Evolutionary conservation across 2,888 invertebrate genomes (phyloP).

Genomic region (Adelognathus sp.): DNA sequence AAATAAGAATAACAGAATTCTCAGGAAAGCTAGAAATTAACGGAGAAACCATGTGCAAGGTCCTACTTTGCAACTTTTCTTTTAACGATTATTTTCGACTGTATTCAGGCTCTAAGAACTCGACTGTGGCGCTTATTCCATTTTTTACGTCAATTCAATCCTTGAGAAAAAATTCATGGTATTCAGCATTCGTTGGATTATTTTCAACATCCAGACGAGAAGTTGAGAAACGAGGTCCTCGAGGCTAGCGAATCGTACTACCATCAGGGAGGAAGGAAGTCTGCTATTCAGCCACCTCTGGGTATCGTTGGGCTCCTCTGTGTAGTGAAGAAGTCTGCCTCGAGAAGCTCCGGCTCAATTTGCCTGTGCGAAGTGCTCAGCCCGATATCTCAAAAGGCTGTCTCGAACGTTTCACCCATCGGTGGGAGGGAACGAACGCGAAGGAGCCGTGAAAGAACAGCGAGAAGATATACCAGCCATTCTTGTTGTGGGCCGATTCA

Average conservation of each 20-base stretch:
- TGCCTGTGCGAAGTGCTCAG: conserved; percentile 32
- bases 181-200: conserved; percentile 49
- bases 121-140: neutral
- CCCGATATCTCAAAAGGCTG: conserved; percentile 68
- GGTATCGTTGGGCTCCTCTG: conserved; percentile 11
- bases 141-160: conserved; percentile 20
- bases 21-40: too few species aligned
- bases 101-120: too few species aligned
- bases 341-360: conserved; percentile 57
- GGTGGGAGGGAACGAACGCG: conserved; percentile 1
- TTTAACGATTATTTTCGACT: too few species aligned
- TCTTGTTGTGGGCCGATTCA: conserved; percentile 50
- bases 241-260: neutral
- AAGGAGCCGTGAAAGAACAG: conserved; percentile 23
- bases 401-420: conserved; percentile 40
- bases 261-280: neutral
- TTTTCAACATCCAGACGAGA: conserved; percentile 50
- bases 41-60: too few species aligned
- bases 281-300: conserved; percentile 31
- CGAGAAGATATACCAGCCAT: conserved; percentile 39
- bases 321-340: conserved; percentile 44
- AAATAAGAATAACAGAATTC: neutral
- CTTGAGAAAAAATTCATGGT: conserved; percentile 28
- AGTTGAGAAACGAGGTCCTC: conserved; percentile 23
- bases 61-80: too few species aligned